Evolutionary conservation across 2,113 vertebrate species (phyloP).

Genomic region (Anser brachyrhynchus): DNA sequence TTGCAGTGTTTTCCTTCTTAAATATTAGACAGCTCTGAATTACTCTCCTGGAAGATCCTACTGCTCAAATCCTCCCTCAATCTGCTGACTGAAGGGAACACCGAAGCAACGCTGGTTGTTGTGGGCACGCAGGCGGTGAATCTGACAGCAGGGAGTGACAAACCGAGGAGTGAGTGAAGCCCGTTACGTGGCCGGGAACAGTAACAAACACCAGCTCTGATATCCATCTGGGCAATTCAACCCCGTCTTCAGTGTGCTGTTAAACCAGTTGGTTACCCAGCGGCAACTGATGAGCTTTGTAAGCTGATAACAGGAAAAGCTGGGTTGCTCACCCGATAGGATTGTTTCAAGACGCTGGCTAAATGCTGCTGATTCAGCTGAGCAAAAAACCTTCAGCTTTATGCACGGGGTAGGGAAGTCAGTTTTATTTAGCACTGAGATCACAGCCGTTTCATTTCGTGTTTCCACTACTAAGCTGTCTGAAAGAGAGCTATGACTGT

Average conservation of each 20-base stretch:
- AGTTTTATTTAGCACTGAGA: not conserved
- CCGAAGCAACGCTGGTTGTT: not conserved
- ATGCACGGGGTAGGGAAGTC: not conserved
- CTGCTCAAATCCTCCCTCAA: not conserved
- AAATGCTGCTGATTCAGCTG: too few relatives aligned
- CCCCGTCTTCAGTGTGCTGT: not conserved
- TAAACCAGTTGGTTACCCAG: not conserved
- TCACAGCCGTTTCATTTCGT: not conserved
- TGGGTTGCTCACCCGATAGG: not conserved
- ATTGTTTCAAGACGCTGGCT: not conserved
- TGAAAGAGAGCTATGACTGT: not conserved
- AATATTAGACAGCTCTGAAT: not conserved
- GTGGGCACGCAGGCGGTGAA: accelerated
- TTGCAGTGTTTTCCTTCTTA: not conserved
- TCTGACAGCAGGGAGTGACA: not conserved
- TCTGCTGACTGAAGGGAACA: not conserved
- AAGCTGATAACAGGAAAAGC: not conserved
- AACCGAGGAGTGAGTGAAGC: not conserved
- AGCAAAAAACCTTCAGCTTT: not conserved
- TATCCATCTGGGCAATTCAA: not conserved
- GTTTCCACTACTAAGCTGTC: not conserved
- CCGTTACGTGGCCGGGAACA: accelerated
- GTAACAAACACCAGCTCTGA: accelerated
- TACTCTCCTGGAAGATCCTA: not conserved
- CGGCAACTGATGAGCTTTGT: not conserved